phyloP scores from a whole-genome alignment of 2,888 invertebrate species.

The Acrobasis repandana region DNA sequence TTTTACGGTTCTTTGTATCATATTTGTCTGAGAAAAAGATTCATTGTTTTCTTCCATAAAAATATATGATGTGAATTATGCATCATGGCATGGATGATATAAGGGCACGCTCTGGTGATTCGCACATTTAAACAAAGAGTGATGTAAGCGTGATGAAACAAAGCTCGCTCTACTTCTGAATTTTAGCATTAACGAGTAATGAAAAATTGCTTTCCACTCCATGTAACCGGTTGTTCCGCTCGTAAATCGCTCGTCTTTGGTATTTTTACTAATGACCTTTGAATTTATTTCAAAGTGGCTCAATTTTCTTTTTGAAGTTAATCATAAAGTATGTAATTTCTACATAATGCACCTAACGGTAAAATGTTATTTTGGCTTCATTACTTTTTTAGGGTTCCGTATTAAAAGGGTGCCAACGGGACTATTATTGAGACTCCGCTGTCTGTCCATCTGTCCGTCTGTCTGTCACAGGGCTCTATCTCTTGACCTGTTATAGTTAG shows the following conservation, averaged over 20 bases:
- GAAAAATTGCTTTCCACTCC: constrained; percentile 11
- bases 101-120: constrained; percentile 16
- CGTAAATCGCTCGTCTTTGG: constrained; percentile 1
- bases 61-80: neutral
- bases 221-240: constrained; percentile 9
- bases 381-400: no score
- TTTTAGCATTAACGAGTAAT: constrained; percentile 6
- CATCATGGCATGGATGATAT: constrained; percentile 11
- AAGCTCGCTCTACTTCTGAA: constrained; percentile 3
- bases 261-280: neutral
- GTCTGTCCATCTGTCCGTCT: no score
- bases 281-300: constrained; percentile 1
- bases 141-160: constrained; percentile 14
- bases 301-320: neutral
- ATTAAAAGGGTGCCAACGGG: no score
- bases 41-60: constrained; percentile 1
- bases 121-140: constrained; percentile 20
- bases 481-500: no score
- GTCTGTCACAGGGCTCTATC: no score
- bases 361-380: no score
- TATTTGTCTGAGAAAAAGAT: neutral
- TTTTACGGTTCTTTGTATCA: constrained; percentile 1
- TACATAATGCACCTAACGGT: no score
- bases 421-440: no score
- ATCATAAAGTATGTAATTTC: neutral